Base-by-base conservation (phyloP, 2,888 invertebrate genomes). In the Nudaria mundana region DNA sequence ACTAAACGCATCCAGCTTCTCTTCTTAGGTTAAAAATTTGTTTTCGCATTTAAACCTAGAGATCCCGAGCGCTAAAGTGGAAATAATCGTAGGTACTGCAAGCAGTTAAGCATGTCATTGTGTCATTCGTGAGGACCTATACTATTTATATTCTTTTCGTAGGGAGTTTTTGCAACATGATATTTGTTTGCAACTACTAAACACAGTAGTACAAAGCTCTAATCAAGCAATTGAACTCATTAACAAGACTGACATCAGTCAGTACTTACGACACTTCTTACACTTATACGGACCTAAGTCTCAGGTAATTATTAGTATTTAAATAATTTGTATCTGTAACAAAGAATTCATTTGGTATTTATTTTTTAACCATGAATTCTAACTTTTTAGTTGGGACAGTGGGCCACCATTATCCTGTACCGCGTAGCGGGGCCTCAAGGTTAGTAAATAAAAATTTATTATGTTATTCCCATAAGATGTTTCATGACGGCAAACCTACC, bases 341-440 rank as follows among this genome's bases (percentile, higher is more conserved):
- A n/a, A n/a, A n/a, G n/a, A n/a, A n/a, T n/a, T n/a, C n/a, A n/a
- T n/a, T n/a, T n/a, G n/a, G n/a, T n/a, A n/a, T n/a, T n/a, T n/a
- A n/a, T n/a, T n/a, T n/a, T n/a, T n/a, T n/a, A n/a, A n/a, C n/a
- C n/a, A n/a, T n/a, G 10, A 8, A 14, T 28, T 2, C 7, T 33
- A 26, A 12, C 23, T 30, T 37, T 37, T 72, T 67, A 87, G 86
- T 54, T 77, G 44, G 76, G 76, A 15, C 76, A 83, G 54, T 85
- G 83, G 83, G 66, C 77, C 7, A 71, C 65, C 2, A 60, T 84
- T 6, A 74, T 80, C 47, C 61, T 85, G 33, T 73, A 74, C 37
- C 62, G 68, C 44, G 50, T 43, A 4, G 37, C 56, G 68, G 22
- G 55, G 63, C 23, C 37, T 45, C 32, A 57, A 62, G 35, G 43